These are phyloP conservation scores for Drosophila parvula DNA, from an alignment of 1,140 invertebrate species.

Conservation along the genomic window DNA sequence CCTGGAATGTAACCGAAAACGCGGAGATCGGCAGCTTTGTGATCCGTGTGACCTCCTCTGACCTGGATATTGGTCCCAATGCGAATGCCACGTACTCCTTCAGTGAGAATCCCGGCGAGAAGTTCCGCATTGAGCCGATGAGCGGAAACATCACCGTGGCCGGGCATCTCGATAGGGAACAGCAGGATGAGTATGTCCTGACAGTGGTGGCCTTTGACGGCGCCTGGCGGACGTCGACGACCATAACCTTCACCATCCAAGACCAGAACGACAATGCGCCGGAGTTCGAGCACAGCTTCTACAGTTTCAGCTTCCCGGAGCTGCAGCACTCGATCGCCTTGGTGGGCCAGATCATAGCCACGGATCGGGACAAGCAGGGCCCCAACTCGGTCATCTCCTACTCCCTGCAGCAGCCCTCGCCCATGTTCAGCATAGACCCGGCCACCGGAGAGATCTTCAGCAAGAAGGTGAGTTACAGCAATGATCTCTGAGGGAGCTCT, in stretches of 20 bases:
- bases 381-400: slow-evolving; percentile 98
- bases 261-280: slow-evolving; percentile 98
- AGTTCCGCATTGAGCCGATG: slow-evolving; percentile 94
- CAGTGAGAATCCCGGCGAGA: slow-evolving; percentile 93
- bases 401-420: slow-evolving; percentile 94
- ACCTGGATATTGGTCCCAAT: slow-evolving; percentile 93
- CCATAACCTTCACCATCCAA: slow-evolving; percentile 95
- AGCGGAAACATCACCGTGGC: slow-evolving; percentile 96
- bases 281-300: slow-evolving; percentile 93
- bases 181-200: slow-evolving; percentile 95
- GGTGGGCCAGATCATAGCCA: slow-evolving; percentile 94
- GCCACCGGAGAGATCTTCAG: slow-evolving; percentile 95
- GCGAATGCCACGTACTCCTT: slow-evolving; percentile 95
- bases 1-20: slow-evolving; percentile 98
- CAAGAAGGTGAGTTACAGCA: slow-evolving; percentile 86
- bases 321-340: slow-evolving; percentile 90
- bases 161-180: slow-evolving; percentile 93
- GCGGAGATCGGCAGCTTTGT: slow-evolving; percentile 96
- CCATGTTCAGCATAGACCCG: slow-evolving; percentile 95
- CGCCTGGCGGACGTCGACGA: slow-evolving; percentile 94
- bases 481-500: rapidly evolving
- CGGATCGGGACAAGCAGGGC: slow-evolving; percentile 95
- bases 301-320: slow-evolving; percentile 96
- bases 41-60: slow-evolving; percentile 95
- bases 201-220: slow-evolving; percentile 95